A percentile compares a stretch with the other conserved stretches of the same genome.
These are phyloP conservation scores for Hypena proboscidalis DNA, from an alignment of 2,888 invertebrate species.

Conservation along the genomic window DNA sequence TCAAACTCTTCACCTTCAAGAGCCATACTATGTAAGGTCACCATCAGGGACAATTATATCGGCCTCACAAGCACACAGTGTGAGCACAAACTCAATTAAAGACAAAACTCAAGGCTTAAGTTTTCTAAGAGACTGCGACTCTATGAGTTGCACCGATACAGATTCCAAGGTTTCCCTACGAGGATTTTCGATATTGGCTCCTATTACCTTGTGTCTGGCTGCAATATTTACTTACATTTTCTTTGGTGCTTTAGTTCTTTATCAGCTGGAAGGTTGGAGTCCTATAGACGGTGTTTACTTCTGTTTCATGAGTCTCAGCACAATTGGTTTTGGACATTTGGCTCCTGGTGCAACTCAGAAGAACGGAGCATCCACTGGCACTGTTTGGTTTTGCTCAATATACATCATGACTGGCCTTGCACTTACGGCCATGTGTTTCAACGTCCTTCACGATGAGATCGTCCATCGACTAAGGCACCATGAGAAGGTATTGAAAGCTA, in stretches of 20 bases:
- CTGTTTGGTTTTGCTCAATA: conserved; percentile 95
- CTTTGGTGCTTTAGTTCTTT: conserved; percentile 95
- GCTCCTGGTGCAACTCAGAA: conserved; percentile 88
- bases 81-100: conserved; percentile 73
- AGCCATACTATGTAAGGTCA: conserved; percentile 89
- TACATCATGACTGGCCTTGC: conserved; percentile 96
- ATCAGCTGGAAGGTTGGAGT: conserved; percentile 96
- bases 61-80: conserved; percentile 79
- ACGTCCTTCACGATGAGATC: conserved; percentile 94
- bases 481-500: conserved; percentile 71
- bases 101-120: conserved; percentile 74
- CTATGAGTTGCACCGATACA: conserved; percentile 87
- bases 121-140: conserved; percentile 81
- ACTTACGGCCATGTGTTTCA: conserved; percentile 95
- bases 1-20: conserved; percentile 87
- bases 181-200: conserved; percentile 93
- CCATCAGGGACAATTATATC: conserved; percentile 83
- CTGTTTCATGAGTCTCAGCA: conserved; percentile 97
- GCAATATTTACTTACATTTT: conserved; percentile 96
- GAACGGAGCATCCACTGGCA: conserved; percentile 84
- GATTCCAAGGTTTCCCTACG: conserved; percentile 89
- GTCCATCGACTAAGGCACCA: conserved; percentile 91
- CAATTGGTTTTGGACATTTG: conserved; percentile 95
- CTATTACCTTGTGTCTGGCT: conserved; percentile 93
- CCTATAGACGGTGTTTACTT: conserved; percentile 96